These are phyloP conservation scores for Stomorhina lunata DNA, from an alignment of 2,888 invertebrate species.

Conservation along the genomic window DNA sequence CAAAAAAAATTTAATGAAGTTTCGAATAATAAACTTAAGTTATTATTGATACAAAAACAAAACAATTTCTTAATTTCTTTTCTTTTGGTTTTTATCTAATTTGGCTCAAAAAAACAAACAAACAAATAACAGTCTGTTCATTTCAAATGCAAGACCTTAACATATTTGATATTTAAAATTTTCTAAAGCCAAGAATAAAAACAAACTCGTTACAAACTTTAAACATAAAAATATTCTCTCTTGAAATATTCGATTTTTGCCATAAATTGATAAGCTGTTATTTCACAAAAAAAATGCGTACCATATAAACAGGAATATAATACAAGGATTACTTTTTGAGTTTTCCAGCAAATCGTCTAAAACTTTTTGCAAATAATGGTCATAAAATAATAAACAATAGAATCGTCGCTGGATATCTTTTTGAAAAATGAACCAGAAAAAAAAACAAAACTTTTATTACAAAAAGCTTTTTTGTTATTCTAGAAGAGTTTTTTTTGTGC, in stretches of 20 bases:
- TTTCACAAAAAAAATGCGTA: conserved; percentile 1
- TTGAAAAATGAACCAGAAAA: background rate
- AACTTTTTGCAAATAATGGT: conserved; percentile 53
- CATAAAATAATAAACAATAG: conserved; percentile 59
- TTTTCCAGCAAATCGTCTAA: conserved; percentile 3
- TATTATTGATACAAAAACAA: too few species aligned
- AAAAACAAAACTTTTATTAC: conserved; percentile 4
- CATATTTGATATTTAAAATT: background rate
- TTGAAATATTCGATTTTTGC: conserved; percentile 21
- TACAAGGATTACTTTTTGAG: conserved; percentile 20
- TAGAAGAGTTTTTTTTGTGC: background rate
- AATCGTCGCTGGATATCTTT: background rate
- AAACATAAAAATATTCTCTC: conserved; percentile 45
- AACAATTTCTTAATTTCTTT: background rate
- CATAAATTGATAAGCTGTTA: conserved; percentile 48
- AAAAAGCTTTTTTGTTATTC: conserved; percentile 20
- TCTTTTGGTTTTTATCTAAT: conserved; percentile 26
- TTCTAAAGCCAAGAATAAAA: background rate
- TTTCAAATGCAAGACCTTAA: conserved; percentile 12
- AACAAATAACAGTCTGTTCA: too few species aligned
- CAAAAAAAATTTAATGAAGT: too few species aligned
- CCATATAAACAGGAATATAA: conserved; percentile 12
- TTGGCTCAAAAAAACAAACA: conserved; percentile 8
- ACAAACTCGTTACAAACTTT: conserved; percentile 33
- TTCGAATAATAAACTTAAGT: too few species aligned